Evolutionary conservation across 2,113 vertebrate genomes (phyloP).

Genomic region (Phaethornis superciliosus): DNA sequence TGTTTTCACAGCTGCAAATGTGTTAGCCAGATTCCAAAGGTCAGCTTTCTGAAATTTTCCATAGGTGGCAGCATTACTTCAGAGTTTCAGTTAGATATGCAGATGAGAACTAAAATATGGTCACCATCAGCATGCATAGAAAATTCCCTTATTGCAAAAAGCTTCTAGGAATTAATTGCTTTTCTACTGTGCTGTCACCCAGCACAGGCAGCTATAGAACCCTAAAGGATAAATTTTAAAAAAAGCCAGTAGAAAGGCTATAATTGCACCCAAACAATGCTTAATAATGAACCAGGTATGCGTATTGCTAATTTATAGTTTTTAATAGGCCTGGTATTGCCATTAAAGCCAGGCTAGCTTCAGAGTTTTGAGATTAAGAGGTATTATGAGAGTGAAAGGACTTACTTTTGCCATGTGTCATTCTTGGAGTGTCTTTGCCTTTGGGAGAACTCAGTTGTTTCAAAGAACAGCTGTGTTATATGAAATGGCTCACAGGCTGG

Average conservation of each 20-base stretch:
- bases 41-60: not conserved
- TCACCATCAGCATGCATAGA: not conserved
- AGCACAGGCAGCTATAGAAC: not conserved
- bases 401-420: not conserved
- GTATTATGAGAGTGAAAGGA: not conserved
- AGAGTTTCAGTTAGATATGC: not conserved
- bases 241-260: not conserved
- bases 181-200: not conserved
- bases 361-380: not conserved
- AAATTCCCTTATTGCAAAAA: not conserved
- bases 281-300: not conserved
- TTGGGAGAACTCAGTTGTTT: not conserved
- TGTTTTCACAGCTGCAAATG: slow-evolving; percentile 24
- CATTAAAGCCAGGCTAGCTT: not conserved
- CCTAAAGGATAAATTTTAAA: not conserved
- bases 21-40: not conserved
- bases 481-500: not conserved
- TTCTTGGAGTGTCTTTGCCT: not conserved
- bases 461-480: not conserved
- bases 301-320: not conserved
- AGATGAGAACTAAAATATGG: not conserved
- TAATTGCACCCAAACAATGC: not conserved
- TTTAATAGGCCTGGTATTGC: not conserved
- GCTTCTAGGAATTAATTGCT: not conserved
- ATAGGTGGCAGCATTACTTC: slow-evolving; percentile 68